Evolutionary conservation across 2,888 invertebrate genomes (phyloP).

Genomic region (Prenolepis imparis): DNA sequence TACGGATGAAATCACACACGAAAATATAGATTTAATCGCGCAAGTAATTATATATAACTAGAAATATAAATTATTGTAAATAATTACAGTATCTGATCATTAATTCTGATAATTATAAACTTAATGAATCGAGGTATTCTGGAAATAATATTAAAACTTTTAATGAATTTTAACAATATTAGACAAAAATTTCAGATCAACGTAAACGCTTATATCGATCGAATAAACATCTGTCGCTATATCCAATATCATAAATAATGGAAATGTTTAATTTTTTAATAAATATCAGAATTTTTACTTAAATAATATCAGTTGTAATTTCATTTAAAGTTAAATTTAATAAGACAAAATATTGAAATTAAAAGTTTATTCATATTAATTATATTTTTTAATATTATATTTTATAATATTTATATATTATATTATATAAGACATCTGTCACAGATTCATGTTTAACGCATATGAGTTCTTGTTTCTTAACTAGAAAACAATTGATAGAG

Average conservation of each 20-base stretch:
- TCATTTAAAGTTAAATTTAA: neutral
- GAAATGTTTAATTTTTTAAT: neutral
- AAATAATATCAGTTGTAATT: neutral
- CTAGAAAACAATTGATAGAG: neutral
- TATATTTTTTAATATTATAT: constrained; percentile 7
- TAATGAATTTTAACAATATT: neutral
- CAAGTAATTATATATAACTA: constrained; percentile 6
- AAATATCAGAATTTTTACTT: neutral
- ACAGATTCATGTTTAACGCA: neutral
- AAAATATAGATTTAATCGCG: neutral
- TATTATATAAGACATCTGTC: neutral
- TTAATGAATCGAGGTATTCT: neutral
- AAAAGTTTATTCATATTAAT: constrained; percentile 6
- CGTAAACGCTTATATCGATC: neutral
- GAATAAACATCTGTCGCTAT: neutral
- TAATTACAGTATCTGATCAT: neutral
- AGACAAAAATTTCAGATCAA: neutral
- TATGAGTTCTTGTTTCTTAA: neutral
- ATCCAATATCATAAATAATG: neutral
- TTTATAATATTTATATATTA: neutral
- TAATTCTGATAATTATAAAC: constrained; percentile 5
- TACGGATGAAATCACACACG: neutral
- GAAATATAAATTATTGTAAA: neutral
- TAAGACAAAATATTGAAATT: neutral
- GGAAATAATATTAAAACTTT: neutral